Evolutionary conservation across 2,797 vertebrate species (phyloP).

Genomic region (Tangara arthus): DNA sequence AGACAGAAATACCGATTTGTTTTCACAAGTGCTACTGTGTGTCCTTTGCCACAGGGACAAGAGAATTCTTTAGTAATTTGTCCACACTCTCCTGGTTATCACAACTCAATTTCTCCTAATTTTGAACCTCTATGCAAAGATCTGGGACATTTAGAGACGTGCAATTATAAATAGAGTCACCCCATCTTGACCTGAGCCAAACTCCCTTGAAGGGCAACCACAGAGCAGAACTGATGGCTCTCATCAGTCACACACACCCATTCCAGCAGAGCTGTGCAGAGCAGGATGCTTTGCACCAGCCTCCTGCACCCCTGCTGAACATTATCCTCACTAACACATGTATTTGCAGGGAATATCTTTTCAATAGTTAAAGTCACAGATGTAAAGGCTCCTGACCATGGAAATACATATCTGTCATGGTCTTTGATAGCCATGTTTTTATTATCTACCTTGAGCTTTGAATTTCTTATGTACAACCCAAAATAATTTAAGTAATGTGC

Average conservation of each 20-base stretch:
- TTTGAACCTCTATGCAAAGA: not conserved
- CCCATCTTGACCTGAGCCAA: not conserved
- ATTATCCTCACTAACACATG: rapidly evolving
- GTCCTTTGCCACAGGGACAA: not conserved
- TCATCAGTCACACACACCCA: rapidly evolving
- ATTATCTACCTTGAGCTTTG: not conserved
- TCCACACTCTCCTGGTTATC: not conserved
- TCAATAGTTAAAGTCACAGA: not conserved
- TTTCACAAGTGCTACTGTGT: not conserved
- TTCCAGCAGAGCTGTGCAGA: not conserved
- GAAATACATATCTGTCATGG: not conserved
- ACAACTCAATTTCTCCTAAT: not conserved
- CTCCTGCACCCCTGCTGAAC: not conserved
- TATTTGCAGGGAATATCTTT: not conserved
- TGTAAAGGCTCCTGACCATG: not conserved
- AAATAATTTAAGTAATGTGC: not conserved
- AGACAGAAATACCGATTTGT: not conserved
- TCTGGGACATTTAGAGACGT: not conserved
- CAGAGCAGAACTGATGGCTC: not conserved
- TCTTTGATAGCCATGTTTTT: not conserved
- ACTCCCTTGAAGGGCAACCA: not conserved
- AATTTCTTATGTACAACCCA: not conserved
- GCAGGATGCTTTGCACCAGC: not conserved
- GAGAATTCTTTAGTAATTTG: not conserved
- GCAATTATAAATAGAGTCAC: not conserved